Conservation (phyloP, 2,797 vertebrate genomes). For the Microctenopoma steveboyesi region DNA sequence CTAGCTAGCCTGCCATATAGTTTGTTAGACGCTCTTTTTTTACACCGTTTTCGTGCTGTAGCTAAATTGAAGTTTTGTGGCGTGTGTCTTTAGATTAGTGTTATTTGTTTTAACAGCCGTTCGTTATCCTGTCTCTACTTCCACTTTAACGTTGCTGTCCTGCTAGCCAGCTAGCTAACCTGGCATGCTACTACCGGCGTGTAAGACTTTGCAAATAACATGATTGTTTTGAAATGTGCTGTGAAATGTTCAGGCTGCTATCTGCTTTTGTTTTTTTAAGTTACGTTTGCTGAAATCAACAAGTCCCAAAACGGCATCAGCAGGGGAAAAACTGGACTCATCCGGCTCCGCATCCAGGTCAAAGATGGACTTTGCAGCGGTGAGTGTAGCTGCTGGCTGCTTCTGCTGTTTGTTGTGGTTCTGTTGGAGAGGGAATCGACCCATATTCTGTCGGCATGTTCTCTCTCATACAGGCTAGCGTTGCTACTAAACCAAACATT, state of each 20-base stretch:
- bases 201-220: too few relatives aligned
- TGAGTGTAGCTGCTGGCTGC: conserved; percentile 65
- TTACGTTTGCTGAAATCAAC: conserved; percentile 17
- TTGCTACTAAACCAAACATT: background rate
- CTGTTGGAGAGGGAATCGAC: too few relatives aligned
- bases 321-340: conserved; percentile 48
- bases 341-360: conserved; percentile 52
- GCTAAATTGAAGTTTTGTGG: background rate
- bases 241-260: background rate
- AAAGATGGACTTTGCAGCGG: conserved; percentile 80
- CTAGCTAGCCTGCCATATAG: conserved; percentile 1
- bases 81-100: background rate
- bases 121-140: background rate
- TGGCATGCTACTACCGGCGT: conserved; percentile 16
- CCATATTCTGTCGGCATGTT: background rate
- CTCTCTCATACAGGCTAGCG: background rate
- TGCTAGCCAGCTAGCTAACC: conserved; percentile 4
- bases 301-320: conserved; percentile 48
- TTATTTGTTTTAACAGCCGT: background rate
- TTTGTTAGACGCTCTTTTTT: background rate
- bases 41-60: too few relatives aligned
- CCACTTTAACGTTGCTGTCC: too few relatives aligned
- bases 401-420: background rate
- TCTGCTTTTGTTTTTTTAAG: background rate
- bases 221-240: background rate